Base-by-base conservation (phyloP, 2,113 vertebrate species). In the Salvelinus alpinus region DNA sequence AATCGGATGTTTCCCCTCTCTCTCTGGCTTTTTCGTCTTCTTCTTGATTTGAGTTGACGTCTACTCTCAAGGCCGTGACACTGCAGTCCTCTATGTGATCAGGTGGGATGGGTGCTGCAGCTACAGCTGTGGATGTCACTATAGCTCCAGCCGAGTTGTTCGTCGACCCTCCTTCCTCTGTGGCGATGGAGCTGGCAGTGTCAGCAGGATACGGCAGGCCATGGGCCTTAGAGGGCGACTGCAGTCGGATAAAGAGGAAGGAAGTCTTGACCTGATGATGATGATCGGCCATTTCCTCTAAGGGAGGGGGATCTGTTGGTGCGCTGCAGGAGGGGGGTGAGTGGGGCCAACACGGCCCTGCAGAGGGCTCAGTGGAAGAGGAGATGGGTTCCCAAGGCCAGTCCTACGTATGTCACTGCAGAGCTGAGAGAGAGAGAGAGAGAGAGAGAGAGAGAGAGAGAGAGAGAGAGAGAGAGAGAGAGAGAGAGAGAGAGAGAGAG, bases 201-300 rank as follows among this genome's bases (percentile, higher is more conserved):
- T 68, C 60, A 14, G 78, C 70, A 76, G 66, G 64, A 72, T 77
- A 44, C 73, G 74, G 76, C 59, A 31, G 76, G 75, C 79, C 72
- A 71, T 76, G 76, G 75, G 64, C 71, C 81, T 87, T 90, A 71
- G 80, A 84, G 71, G 86, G 87, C 54, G 84, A 87, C 78, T 87
- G 88, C 70, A 91, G 84, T 84, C 86, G 80, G 75, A 92, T 83
- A 69, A 81, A 89, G 71, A 89, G 90, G 91, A 90, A 92, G 88
- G 91, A 92, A 90, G 86, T 91, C 81, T 92, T 92, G 78, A 88
- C 86, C 82, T 87, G 80, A 67, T 84, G 87, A 82, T 89, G 86
- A 79, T 88, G 87, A 87, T 90, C 85, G 82, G 75, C 90, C 87
- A 88, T 92, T 91, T 90, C 88, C 88, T 87, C 62, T 47, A 78